A percentile compares a stretch with the other conserved stretches of the same genome.
These are phyloP conservation scores for Agapostemon virescens DNA, from an alignment of 2,888 invertebrate genomes.

Conservation along the genomic window DNA sequence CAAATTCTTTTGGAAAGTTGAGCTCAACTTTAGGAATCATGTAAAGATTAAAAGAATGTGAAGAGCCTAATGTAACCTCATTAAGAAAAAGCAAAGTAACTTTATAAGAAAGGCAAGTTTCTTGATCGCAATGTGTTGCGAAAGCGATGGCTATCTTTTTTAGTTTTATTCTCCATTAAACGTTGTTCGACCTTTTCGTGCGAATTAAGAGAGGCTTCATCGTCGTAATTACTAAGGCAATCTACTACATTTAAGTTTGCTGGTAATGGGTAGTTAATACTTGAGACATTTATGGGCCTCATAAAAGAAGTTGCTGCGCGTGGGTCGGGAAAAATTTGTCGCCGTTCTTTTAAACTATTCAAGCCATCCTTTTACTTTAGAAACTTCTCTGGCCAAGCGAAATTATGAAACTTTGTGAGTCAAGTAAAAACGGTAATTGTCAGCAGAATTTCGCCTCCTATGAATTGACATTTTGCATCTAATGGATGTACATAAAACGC, in stretches of 20 bases:
- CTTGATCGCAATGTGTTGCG: background rate
- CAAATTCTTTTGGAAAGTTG: background rate
- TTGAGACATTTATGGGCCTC: constrained; percentile 12
- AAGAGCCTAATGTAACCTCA: too few species aligned
- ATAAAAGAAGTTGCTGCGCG: background rate
- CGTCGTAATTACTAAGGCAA: constrained; percentile 35
- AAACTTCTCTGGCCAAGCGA: background rate
- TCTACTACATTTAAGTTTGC: constrained; percentile 22
- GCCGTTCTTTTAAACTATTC: background rate
- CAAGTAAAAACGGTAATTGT: constrained; percentile 17
- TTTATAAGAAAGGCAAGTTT: background rate
- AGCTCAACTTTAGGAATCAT: background rate
- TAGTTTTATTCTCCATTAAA: background rate
- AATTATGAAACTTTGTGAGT: constrained; percentile 25
- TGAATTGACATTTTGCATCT: background rate
- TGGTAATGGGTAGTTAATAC: constrained; percentile 40
- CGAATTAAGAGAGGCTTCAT: constrained; percentile 20
- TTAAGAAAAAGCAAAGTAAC: too few species aligned
- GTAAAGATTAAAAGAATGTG: background rate
- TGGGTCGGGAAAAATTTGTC: constrained; percentile 9
- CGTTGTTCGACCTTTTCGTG: constrained; percentile 34
- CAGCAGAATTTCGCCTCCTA: constrained; percentile 6
- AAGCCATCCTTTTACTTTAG: constrained; percentile 5
- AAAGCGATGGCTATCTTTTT: background rate
- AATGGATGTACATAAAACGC: background rate